Evolutionary conservation across 2,113 vertebrate genomes (phyloP), one percentile per base, ranked within the genome.

Genomic region (Bubo blakistoni): DNA sequence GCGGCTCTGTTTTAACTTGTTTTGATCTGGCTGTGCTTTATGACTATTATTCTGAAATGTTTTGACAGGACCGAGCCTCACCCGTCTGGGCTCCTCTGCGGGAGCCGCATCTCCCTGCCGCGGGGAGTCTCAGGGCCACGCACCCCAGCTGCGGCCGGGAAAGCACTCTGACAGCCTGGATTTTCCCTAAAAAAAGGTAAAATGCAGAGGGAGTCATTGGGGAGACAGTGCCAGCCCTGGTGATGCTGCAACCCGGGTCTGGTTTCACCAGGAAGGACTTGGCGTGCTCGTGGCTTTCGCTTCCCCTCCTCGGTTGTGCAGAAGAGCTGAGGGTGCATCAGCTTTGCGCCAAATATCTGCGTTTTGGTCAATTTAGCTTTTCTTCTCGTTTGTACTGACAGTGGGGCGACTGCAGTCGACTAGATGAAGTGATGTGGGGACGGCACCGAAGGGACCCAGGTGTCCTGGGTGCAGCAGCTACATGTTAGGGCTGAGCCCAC

Each of bases 1-100:
- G 86, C 90, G 88, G 97, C 92, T 96, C 95, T 55, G 42, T 92
- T 96, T 96, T 79, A 97, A 90, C 95, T 96, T 97, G 97, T 97
- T 97, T 97, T 79, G 95, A 94, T 96, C 95, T 82, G 93, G 52
- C 80, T 3, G 46, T 95, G 94, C 93, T 97, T 97, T 97, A 97
- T 97, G 96, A 95, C 44, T 70, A 74, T 94, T 81, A 47, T 90
- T 92, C 92, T 93, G 96, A 97, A 97, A 97, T 97, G 97, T 96
- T 97, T 97, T 94, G 97, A 97, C 97, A 96, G 93, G 42, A 87
- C 66, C 6, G 7, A 92, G 77, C 92, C 88, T 96, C 90, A 76
- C 90, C 86, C 77, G n/a, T 77, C 95, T 92, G 86, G 88, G 90
- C 70, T 91, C 38, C 81, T 70, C 89, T 0, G 20, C 1, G 3